phyloP scores from a whole-genome alignment of 1,140 invertebrate genomes.

The Diorhabda sublineata region DNA sequence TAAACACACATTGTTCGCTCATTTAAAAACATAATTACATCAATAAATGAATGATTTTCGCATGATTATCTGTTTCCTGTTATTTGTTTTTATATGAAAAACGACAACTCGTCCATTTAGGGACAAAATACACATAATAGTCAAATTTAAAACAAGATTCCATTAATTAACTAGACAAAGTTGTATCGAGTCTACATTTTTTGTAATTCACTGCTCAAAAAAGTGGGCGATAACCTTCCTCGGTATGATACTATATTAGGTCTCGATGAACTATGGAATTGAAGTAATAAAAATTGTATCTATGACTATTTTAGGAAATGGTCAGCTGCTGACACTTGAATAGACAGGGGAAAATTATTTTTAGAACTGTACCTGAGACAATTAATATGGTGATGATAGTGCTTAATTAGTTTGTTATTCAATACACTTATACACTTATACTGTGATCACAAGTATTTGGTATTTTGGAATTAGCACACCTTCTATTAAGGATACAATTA shows the following conservation, averaged over 20 bases:
- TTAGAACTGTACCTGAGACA: background rate
- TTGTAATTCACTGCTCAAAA: slow-evolving; percentile 9
- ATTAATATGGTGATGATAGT: background rate
- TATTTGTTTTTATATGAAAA: too few relatives aligned
- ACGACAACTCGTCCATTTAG: background rate
- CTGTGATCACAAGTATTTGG: too few relatives aligned
- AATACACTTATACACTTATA: too few relatives aligned
- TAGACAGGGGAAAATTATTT: background rate
- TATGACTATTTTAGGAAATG: background rate
- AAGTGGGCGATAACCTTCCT: slow-evolving; percentile 15
- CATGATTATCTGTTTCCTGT: too few relatives aligned
- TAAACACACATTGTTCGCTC: too few relatives aligned
- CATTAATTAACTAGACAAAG: background rate
- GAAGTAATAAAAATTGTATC: background rate
- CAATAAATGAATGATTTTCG: too few relatives aligned
- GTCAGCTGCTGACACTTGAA: background rate
- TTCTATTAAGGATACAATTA: too few relatives aligned
- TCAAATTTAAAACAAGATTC: background rate
- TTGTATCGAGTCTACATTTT: background rate
- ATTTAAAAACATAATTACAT: too few relatives aligned
- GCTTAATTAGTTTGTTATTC: background rate
- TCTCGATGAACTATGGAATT: background rate
- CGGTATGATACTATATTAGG: slow-evolving; percentile 14
- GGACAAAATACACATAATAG: background rate
- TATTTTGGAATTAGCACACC: too few relatives aligned